Base-by-base conservation (phyloP, 2,888 invertebrate species). In the Clunio marinus region DNA sequence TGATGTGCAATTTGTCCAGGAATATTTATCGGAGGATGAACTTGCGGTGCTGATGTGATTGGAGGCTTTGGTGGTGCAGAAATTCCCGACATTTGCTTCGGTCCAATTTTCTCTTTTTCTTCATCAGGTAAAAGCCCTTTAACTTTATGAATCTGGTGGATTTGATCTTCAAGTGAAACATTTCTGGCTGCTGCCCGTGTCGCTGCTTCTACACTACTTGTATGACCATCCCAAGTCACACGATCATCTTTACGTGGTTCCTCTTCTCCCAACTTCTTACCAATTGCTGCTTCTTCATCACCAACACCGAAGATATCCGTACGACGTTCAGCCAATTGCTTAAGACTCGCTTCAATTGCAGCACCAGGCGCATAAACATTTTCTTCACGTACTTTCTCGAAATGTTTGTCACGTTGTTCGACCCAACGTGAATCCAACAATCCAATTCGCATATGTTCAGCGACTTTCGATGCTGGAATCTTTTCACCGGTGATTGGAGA, bases 221-320 rank as follows among this genome's bases (percentile, higher is more conserved):
- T 95, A 79, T 98, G 96, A 0, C 98, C 98, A 80, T 98, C 98
- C 98, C 98, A 98, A 63, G 96, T 96, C 15, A 95, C 93, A 73
- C 91, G 86, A 76, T 94, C 94, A 74, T 93, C 93, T 73, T 93
- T 89, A 72, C 86, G 84, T 35, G 85, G 84, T 78, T 92, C 92
- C 73, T 91, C 91, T 76, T 94, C 94, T 1, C 94, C 94, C 70
- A 96, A 91, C 82, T 98, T 99, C 81, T 96, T 96, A 82, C 99
- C 99, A 77, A 99, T 99, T 24, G 94, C 93, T 0, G 98, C 97
- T 83, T 99, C 99, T 78, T 98, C 97, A 77, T 94, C 94, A 69
- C 98, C 98, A 70, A 95, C 93, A 80, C 99, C 99, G 81, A 99
- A 99, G 80, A 99, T 99, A 84, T 99, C 99, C 1, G 99, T 98